Base-by-base conservation (phyloP, 2,888 invertebrate species). In the Megalurothrips usitatus region DNA sequence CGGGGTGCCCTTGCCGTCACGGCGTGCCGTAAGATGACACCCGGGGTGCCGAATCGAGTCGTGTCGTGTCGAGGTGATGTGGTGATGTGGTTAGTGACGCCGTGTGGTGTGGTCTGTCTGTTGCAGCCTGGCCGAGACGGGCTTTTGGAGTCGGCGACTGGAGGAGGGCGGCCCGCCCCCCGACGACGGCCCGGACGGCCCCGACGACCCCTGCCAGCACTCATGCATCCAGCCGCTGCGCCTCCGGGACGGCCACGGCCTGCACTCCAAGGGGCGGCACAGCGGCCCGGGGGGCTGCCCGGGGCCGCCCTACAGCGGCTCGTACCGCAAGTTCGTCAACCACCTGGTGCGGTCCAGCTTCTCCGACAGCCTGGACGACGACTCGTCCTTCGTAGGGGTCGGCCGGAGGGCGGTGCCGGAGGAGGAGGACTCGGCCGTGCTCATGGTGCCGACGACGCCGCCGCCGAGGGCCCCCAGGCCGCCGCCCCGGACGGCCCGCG, bases 291-390 rank as follows among this genome's bases (percentile, higher is more conserved):
- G 63, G 28, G 78, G 43, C n/a, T n/a, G 78, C 14, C 78, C 81
- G 14, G 63, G 58, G 43, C 82, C 81, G 19, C 82, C 81, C 79
- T 80, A 79, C 11, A 68, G 82, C 34, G 83, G 83, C 28, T 82
- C 83, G 47, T 83, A 83, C 82, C 82, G 83, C 43, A 82, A 82
- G 48, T 83, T 82, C 81, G 82, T 83, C 81, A 83, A 83, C 81
- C 81, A 82, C 23, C 82, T 83, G 58, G 81, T 83, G 26, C 81
- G 83, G 26, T 81, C 81, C 48, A 82, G 81, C 80, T 81, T 80
- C 78, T 75, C 68, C 23, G 68, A 75, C 68, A 26, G 26, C 68
- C 26, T 75, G 11, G 23, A 75, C 26, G 68, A 75, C 26, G 68
- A 75, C 68, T 75, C 68, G 23, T 26, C 68, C 4, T 75, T 75